Evolutionary conservation across 2,888 invertebrate genomes (phyloP), one percentile per base, ranked within the genome.

Genomic region (Drosophila pseudotakahashii): DNA sequence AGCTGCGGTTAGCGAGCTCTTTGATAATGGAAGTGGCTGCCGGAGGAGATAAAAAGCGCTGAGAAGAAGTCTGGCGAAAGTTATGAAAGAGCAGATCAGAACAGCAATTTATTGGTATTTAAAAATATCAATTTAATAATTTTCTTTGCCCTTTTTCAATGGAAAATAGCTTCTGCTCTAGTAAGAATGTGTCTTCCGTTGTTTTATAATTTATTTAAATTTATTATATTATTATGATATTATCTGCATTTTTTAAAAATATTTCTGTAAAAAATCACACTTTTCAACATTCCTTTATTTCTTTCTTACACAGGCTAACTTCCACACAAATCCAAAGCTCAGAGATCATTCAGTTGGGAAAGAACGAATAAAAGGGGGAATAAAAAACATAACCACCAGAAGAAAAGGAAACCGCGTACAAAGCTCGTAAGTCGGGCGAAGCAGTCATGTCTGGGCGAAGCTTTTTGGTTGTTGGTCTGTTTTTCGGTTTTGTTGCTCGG

Each of bases 1-100:
- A 78, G 73, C 73, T 48, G 70, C 16, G 64, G 61, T 44, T 71
- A 44, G 55, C 39, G 34, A 39, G 55, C 67, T 55, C 39, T 26
- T 47, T 47, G 54, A 48, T 67, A 67, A 66, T 67, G 67, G 47
- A 62, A 59, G 45, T 60, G 30, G 16, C 30, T 45, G 34, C 16
- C 59, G 11, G 32, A 11, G 57, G 23, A 13, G 9, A 55, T 59
- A 55, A 55, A 55, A 16, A 55, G 14, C n/a, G 19, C 16, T 7
- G 11, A 41, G 32, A 10, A 41, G 3, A 42, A 34, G 57, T 42
- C 57, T 34, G 10, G 7, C 7, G 32, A 16, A 42, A 57, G 14
- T 34, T 59, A 57, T 55, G 23, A 23, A 10, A 32, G 19, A 11
- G 2, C 6, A 41, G 2, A 39, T 19, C 13, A 10, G 9, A 37